Evolutionary conservation across 2,113 vertebrate genomes (phyloP).

Genomic region (Eublepharis macularius): DNA sequence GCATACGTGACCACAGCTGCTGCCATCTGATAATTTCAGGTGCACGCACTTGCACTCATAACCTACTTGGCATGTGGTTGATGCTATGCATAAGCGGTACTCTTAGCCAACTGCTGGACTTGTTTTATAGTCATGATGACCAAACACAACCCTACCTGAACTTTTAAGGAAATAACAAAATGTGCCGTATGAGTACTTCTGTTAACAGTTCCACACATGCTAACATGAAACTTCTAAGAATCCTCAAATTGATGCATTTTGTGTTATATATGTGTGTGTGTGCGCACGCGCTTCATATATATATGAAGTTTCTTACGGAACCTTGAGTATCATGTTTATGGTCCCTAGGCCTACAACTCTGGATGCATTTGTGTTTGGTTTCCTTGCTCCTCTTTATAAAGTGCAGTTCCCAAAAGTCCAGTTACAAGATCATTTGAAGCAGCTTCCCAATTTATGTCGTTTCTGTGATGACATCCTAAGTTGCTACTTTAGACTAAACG

Average conservation of each 20-base stretch:
- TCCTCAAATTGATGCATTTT: neutral
- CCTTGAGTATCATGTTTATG: slow-evolving; percentile 6
- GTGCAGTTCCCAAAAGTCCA: slow-evolving; percentile 87
- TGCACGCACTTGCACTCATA: neutral
- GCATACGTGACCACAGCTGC: neutral
- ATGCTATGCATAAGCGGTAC: neutral
- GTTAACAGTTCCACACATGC: neutral
- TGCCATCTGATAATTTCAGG: neutral
- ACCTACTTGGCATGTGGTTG: neutral
- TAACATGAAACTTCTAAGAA: neutral
- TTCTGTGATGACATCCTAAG: slow-evolving; percentile 92
- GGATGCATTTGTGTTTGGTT: slow-evolving; percentile 96
- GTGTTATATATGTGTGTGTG: too few relatives aligned
- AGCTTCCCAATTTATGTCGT: slow-evolving; percentile 88
- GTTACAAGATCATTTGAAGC: slow-evolving; percentile 91
- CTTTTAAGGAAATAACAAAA: neutral
- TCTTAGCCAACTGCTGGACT: neutral
- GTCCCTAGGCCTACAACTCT: slow-evolving; percentile 88
- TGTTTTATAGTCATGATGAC: neutral
- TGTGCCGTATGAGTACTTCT: neutral
- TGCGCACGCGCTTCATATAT: too few relatives aligned
- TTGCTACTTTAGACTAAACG: slow-evolving; percentile 81
- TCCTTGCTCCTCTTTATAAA: slow-evolving; percentile 91
- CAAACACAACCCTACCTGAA: neutral
- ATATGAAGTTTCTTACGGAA: fast-evolving